Evolutionary conservation across 1,140 invertebrate species (phyloP).

Genomic region (Chymomyza costata): DNA sequence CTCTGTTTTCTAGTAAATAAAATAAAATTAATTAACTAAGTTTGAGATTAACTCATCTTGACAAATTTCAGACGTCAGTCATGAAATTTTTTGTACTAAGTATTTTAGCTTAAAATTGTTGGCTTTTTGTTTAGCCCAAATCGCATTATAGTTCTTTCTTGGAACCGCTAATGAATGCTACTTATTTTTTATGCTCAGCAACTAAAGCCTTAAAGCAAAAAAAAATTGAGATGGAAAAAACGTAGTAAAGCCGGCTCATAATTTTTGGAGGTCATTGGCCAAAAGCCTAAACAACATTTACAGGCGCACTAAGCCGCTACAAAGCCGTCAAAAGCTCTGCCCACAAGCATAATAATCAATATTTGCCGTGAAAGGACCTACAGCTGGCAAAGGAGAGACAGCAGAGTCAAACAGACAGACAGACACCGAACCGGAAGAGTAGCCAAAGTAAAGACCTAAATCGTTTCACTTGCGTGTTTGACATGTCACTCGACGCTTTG

Average conservation of each 20-base stretch:
- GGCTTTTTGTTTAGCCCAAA: too few relatives aligned
- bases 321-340: conserved; percentile 56
- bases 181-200: conserved; percentile 8
- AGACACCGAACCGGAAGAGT: not conserved
- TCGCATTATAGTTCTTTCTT: too few relatives aligned
- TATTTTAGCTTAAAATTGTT: too few relatives aligned
- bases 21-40: conserved; percentile 51
- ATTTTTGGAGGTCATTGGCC: conserved; percentile 53
- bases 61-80: conserved; percentile 42
- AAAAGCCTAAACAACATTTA: conserved; percentile 18
- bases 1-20: conserved; percentile 2
- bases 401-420: not conserved
- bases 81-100: too few relatives aligned
- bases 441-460: conserved; percentile 16
- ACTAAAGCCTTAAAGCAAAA: conserved; percentile 20
- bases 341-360: conserved; percentile 61
- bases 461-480: conserved; percentile 57
- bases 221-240: conserved; percentile 8
- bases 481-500: conserved; percentile 58
- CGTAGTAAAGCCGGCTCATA: conserved; percentile 36
- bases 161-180: too few relatives aligned
- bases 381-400: conserved; percentile 1
- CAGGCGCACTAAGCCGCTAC: conserved; percentile 33
- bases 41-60: conserved; percentile 49
- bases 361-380: conserved; percentile 37